These are phyloP conservation scores for Pygoscelis adeliae DNA, from an alignment of 2,113 vertebrate species.

Conservation along the genomic window DNA sequence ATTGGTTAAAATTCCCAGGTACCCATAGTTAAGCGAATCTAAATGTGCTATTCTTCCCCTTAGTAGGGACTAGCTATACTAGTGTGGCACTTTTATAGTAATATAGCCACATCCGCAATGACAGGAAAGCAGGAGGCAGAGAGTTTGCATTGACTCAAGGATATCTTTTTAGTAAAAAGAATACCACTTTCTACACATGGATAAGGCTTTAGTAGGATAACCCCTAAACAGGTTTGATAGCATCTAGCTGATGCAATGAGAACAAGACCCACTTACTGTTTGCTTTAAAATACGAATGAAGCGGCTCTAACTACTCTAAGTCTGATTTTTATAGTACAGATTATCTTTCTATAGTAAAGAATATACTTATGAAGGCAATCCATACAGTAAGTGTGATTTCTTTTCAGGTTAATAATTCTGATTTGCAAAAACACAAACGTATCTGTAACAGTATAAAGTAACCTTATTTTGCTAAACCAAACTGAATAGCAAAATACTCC, in stretches of 20 bases:
- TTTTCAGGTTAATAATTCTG: not conserved
- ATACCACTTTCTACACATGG: not conserved
- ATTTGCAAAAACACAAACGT: not conserved
- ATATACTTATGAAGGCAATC: not conserved
- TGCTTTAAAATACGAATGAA: not conserved
- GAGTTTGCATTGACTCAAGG: not conserved
- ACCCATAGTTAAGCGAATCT: not conserved
- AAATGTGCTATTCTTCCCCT: not conserved
- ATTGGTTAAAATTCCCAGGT: not conserved
- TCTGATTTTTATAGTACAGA: not conserved
- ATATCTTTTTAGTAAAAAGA: not conserved
- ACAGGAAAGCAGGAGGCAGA: not conserved
- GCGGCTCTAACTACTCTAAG: accelerated
- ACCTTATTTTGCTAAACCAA: not conserved
- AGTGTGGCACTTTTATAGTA: not conserved
- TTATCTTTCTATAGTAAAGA: not conserved
- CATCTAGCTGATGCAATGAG: not conserved
- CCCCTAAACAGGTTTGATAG: not conserved
- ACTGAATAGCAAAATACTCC: not conserved
- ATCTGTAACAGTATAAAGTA: not conserved
- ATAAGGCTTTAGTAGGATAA: not conserved
- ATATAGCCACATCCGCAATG: not conserved
- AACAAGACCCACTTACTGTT: not conserved
- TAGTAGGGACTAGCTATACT: not conserved
- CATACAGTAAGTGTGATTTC: not conserved